Percentiles rank a stretch among this genome's conserved stretches.
Evolutionary conservation across 2,797 vertebrate genomes (phyloP).

Genomic region (Enteromius fasciolatus): DNA sequence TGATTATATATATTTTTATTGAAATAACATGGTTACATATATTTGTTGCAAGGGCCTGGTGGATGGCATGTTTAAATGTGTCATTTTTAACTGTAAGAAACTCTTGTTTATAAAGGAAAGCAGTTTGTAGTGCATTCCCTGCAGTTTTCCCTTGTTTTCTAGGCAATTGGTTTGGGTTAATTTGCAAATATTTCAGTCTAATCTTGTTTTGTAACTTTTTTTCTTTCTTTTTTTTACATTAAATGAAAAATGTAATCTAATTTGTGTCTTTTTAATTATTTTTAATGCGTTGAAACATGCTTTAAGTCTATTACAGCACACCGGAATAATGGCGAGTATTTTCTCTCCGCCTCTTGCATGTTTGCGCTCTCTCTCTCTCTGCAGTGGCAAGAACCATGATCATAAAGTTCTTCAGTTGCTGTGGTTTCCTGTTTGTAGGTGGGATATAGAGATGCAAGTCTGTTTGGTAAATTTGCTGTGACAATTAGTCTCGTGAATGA

Average conservation of each 20-base stretch:
- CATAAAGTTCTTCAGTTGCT: slow-evolving; percentile 59
- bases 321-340: not conserved
- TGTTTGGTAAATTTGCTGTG: slow-evolving; percentile 45
- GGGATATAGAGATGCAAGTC: slow-evolving; percentile 57
- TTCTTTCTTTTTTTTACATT: slow-evolving; percentile 56
- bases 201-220: slow-evolving; percentile 48
- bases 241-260: slow-evolving; percentile 50
- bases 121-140: slow-evolving; percentile 1
- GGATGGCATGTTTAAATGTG: slow-evolving; percentile 21
- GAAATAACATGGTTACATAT: not conserved
- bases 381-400: slow-evolving; percentile 54
- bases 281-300: not conserved
- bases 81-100: slow-evolving; percentile 24
- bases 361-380: not conserved
- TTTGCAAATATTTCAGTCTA: slow-evolving; percentile 33
- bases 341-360: not conserved
- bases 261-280: not conserved
- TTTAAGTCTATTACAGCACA: not conserved
- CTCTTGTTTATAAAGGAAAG: not conserved
- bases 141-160: not conserved
- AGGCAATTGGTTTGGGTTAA: not conserved
- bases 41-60: not conserved
- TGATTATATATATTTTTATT: not conserved
- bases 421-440: slow-evolving; percentile 81
- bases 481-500: slow-evolving; percentile 48